A percentile compares a stretch with the other conserved stretches of the same genome.
Evolutionary conservation across 2,113 vertebrate species (phyloP).

Genomic region (Hemibates koningsi): DNA sequence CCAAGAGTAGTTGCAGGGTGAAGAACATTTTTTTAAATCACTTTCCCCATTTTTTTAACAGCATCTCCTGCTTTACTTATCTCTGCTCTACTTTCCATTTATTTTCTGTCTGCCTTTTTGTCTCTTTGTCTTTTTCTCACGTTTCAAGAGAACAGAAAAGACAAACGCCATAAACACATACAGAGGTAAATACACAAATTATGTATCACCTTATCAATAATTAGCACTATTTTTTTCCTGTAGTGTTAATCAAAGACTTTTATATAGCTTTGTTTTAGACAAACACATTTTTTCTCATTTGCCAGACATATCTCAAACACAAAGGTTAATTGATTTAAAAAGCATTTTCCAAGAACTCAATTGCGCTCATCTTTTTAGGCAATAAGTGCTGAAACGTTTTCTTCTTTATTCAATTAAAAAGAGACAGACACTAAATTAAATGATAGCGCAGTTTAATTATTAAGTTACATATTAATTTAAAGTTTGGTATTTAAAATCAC

Average conservation of each 20-base stretch:
- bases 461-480: background rate
- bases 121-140: background rate
- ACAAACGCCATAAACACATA: background rate
- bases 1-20: background rate
- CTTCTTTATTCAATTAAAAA: conserved; percentile 17
- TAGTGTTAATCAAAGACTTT: background rate
- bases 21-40: background rate
- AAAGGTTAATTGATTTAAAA: conserved; percentile 16
- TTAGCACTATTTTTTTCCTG: background rate
- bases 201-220: background rate
- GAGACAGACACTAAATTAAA: conserved; percentile 16
- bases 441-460: conserved; percentile 17
- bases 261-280: background rate
- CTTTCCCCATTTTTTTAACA: background rate
- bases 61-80: background rate
- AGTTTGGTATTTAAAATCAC: background rate
- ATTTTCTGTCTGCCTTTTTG: background rate
- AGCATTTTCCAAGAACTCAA: background rate
- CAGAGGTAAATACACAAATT: background rate
- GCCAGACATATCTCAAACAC: background rate
- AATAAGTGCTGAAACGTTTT: conserved; percentile 4
- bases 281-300: background rate
- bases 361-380: background rate
- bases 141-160: background rate
- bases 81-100: background rate